Conservation (phyloP, 2,113 vertebrate genomes). For the Colaptes auratus region DNA sequence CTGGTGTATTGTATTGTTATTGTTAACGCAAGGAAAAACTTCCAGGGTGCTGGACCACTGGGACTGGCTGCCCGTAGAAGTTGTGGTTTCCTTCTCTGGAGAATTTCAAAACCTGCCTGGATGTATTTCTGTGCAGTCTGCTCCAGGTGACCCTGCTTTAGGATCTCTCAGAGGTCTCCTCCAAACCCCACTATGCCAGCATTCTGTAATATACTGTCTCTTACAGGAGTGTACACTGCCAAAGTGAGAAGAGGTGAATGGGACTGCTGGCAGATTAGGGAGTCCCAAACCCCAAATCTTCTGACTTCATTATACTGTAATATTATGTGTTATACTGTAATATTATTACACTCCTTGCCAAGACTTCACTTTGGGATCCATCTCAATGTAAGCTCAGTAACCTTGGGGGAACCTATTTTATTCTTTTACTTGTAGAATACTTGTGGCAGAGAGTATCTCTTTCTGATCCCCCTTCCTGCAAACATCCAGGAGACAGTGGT, state of each 20-base stretch:
- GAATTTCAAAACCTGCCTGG: no score
- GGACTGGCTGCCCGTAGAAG: no score
- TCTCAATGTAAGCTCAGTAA: neutral
- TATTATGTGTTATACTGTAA: neutral
- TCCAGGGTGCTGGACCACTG: no score
- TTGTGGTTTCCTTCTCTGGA: no score
- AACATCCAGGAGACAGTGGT: neutral
- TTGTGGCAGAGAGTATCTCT: neutral
- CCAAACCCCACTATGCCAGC: no score
- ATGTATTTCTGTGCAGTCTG: no score
- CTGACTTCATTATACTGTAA: neutral
- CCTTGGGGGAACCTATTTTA: neutral
- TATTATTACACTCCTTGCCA: neutral
- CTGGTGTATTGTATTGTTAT: no score
- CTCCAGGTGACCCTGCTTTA: no score
- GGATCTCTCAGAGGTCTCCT: no score
- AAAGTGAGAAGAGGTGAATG: neutral
- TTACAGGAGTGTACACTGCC: neutral
- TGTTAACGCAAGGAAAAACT: no score
- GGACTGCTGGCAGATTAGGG: neutral
- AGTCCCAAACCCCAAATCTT: neutral
- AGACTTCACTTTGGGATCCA: neutral
- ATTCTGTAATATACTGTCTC: accelerated
- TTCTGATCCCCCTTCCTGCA: neutral
- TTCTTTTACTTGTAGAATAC: neutral